Percentiles rank a stretch among this genome's conserved stretches.
phyloP scores from a whole-genome alignment of 2,113 vertebrate genomes.

The Melanerpes formicivorus region DNA sequence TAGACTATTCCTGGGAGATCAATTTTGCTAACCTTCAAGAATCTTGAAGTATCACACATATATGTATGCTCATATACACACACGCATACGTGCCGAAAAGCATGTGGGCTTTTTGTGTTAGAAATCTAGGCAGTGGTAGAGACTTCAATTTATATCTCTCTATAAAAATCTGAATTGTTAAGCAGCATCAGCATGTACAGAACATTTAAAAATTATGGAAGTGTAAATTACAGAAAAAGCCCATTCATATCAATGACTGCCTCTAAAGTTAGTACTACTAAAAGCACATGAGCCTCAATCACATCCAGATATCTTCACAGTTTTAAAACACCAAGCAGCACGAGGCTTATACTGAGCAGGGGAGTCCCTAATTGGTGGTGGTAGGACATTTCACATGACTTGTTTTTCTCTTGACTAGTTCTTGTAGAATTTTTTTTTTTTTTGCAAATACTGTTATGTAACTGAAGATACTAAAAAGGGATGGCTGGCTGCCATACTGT shows the following conservation, averaged over 20 bases:
- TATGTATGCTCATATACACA: rapidly evolving
- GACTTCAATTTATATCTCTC: not conserved
- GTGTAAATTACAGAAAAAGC: not conserved
- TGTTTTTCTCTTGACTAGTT: not conserved
- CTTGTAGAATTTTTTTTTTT: not conserved
- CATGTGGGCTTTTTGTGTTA: not conserved
- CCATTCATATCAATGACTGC: not conserved
- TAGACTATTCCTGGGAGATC: not conserved
- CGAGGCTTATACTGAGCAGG: not conserved
- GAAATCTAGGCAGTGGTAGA: not conserved
- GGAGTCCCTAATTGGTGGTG: not conserved
- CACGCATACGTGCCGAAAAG: rapidly evolving
- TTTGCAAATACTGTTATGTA: not conserved
- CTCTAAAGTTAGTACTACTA: not conserved
- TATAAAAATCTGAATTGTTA: not conserved
- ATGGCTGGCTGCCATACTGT: not conserved
- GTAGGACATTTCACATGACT: not conserved
- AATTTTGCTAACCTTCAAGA: not conserved
- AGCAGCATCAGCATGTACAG: not conserved
- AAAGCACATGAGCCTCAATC: not conserved
- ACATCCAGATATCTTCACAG: not conserved
- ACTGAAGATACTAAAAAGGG: not conserved
- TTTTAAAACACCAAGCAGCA: not conserved
- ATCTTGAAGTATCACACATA: not conserved
- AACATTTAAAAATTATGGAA: not conserved